phyloP scores from a whole-genome alignment of 2,113 vertebrate species.

The Otolemur garnettii region DNA sequence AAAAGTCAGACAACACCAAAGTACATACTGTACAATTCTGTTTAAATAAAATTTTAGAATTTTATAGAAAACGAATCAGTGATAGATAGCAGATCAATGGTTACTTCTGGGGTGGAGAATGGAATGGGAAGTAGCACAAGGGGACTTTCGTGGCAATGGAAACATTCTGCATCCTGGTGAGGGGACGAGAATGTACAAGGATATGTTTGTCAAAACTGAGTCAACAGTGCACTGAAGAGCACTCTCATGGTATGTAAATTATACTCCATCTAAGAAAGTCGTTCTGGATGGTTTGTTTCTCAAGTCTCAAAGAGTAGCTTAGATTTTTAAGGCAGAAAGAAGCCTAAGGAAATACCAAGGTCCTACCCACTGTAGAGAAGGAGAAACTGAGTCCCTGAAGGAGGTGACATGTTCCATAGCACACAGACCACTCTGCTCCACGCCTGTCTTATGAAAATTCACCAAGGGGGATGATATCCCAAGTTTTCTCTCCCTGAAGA shows the following conservation, averaged over 20 bases:
- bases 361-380: background rate
- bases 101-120: constrained; percentile 27
- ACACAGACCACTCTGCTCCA: background rate
- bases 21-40: background rate
- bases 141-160: constrained; percentile 53
- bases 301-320: constrained; percentile 20
- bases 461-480: background rate
- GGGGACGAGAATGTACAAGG: background rate
- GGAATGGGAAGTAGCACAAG: background rate
- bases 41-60: constrained; percentile 46
- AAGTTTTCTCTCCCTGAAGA: background rate
- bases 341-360: background rate
- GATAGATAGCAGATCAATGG: constrained; percentile 55
- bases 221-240: background rate
- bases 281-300: background rate
- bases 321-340: background rate
- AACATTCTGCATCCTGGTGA: background rate
- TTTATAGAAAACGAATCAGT: background rate
- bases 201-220: background rate
- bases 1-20: background rate
- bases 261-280: constrained; percentile 2
- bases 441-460: background rate
- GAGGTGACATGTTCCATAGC: background rate
- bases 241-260: background rate
- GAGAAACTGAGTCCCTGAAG: background rate